Percentiles rank a stretch among this genome's conserved stretches.
Evolutionary conservation across 2,888 invertebrate species (phyloP).

Genomic region (Hirtodrosophila histrioides): DNA sequence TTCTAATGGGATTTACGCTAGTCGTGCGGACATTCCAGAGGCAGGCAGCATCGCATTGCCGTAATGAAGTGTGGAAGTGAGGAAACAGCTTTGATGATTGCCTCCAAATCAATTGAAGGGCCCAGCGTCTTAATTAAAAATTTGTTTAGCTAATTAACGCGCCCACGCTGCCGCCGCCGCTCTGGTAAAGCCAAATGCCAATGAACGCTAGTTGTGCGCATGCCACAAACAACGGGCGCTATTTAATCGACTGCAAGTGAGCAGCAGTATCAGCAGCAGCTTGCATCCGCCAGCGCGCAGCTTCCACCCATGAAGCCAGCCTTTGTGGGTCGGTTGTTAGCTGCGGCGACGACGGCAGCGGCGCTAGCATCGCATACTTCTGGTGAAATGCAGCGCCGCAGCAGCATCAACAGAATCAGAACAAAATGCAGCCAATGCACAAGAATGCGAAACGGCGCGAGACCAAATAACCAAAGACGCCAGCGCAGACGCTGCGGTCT

Average conservation of each 20-base stretch:
- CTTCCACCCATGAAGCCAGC: slow-evolving; percentile 27
- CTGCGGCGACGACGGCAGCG: not conserved
- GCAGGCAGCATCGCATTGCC: slow-evolving; percentile 15
- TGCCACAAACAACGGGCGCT: slow-evolving; percentile 62
- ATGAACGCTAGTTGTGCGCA: slow-evolving; percentile 51
- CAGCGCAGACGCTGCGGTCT: slow-evolving; percentile 19
- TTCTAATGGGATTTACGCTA: slow-evolving; percentile 65
- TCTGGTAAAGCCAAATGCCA: slow-evolving; percentile 49
- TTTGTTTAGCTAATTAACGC: slow-evolving; percentile 71
- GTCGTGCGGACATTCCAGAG: slow-evolving; percentile 48
- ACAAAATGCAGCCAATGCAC: slow-evolving; percentile 75
- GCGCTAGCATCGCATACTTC: slow-evolving; percentile 54
- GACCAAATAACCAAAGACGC: slow-evolving; percentile 24
- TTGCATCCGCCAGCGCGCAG: slow-evolving; percentile 30
- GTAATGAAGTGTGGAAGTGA: slow-evolving; percentile 37
- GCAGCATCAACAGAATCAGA: slow-evolving; percentile 62
- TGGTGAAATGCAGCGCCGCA: slow-evolving; percentile 66
- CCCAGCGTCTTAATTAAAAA: slow-evolving; percentile 68
- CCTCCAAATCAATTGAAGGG: slow-evolving; percentile 67
- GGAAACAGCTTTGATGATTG: slow-evolving; percentile 28
- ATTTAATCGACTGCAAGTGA: slow-evolving; percentile 52
- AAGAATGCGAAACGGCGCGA: slow-evolving; percentile 66
- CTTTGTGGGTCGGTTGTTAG: slow-evolving; percentile 63
- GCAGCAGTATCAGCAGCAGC: slow-evolving; percentile 6
- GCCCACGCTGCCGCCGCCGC: slow-evolving; percentile 6